Percentiles rank a stretch among this genome's conserved stretches.
Evolutionary conservation across 2,888 invertebrate genomes (phyloP).

Genomic region (Thereva unica): DNA sequence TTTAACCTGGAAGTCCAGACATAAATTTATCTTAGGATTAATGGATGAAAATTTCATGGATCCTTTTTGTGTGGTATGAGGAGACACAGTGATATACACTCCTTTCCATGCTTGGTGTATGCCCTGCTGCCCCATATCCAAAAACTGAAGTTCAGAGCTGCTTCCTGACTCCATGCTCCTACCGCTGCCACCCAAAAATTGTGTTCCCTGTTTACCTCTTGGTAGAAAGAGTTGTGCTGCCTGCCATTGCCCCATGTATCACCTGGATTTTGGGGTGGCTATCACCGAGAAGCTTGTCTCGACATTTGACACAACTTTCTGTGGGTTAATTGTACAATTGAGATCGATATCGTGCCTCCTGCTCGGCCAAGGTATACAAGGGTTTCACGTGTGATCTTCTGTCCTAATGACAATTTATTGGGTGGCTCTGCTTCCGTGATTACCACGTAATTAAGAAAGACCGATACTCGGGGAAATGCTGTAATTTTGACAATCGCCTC

Average conservation of each 20-base stretch:
- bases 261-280: conserved; percentile 20
- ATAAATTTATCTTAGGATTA: conserved; percentile 37
- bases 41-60: conserved; percentile 35
- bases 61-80: not conserved
- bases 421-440: conserved; percentile 5
- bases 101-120: no score
- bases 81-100: no score
- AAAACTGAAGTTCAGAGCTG: not conserved
- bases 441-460: conserved; percentile 21
- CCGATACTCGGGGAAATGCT: not conserved
- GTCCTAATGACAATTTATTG: conserved; percentile 17
- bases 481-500: no score
- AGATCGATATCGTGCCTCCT: conserved; percentile 17
- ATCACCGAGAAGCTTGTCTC: conserved; percentile 14
- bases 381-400: conserved; percentile 10
- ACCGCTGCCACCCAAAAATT: not conserved
- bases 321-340: conserved; percentile 32
- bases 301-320: conserved; percentile 33
- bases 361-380: not conserved
- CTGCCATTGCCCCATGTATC: conserved; percentile 10
- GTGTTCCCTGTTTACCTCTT: no score
- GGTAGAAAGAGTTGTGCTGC: not conserved
- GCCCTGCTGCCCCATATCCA: no score
- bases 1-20: conserved; percentile 36
- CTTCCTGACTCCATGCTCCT: not conserved